These are phyloP conservation scores for Malachius bipustulatus DNA, from an alignment of 2,888 invertebrate species.

Conservation along the genomic window DNA sequence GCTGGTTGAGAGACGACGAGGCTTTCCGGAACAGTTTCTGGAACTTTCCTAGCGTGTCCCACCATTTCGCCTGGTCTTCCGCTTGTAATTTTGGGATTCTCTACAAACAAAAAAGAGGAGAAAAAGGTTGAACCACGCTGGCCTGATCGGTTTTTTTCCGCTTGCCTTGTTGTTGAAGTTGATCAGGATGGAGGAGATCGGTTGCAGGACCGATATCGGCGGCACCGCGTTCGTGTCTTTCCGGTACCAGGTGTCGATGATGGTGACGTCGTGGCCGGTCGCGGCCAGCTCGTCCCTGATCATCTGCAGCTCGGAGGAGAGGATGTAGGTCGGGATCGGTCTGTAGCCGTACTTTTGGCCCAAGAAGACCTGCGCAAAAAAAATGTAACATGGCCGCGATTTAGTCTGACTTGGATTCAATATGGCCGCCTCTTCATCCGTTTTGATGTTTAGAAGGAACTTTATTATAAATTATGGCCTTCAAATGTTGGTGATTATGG, in stretches of 20 bases:
- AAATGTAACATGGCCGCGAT: too few species aligned
- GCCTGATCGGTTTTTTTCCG: neutral
- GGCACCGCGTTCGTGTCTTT: constrained; percentile 95
- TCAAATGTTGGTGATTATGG: too few species aligned
- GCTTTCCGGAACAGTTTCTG: constrained; percentile 90
- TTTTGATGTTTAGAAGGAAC: too few species aligned
- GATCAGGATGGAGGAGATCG: constrained; percentile 90
- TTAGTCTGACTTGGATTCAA: too few species aligned
- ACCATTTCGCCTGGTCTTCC: constrained; percentile 94
- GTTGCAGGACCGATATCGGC: constrained; percentile 86
- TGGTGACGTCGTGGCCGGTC: constrained; percentile 66
- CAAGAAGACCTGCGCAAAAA: constrained; percentile 82
- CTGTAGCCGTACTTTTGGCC: constrained; percentile 98
- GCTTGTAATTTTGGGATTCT: constrained; percentile 90
- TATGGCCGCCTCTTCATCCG: neutral
- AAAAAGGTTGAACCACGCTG: neutral
- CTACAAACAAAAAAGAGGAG: constrained; percentile 37
- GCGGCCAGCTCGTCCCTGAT: constrained; percentile 75
- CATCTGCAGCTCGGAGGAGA: constrained; percentile 81
- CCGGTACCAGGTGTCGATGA: constrained; percentile 90
- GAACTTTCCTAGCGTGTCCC: constrained; percentile 93
- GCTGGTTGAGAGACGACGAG: constrained; percentile 69
- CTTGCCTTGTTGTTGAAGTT: constrained; percentile 94
- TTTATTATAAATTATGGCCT: neutral
- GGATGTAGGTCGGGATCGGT: constrained; percentile 90